phyloP scores from a whole-genome alignment of 2,888 invertebrate genomes.

The Campoplex capitator region DNA sequence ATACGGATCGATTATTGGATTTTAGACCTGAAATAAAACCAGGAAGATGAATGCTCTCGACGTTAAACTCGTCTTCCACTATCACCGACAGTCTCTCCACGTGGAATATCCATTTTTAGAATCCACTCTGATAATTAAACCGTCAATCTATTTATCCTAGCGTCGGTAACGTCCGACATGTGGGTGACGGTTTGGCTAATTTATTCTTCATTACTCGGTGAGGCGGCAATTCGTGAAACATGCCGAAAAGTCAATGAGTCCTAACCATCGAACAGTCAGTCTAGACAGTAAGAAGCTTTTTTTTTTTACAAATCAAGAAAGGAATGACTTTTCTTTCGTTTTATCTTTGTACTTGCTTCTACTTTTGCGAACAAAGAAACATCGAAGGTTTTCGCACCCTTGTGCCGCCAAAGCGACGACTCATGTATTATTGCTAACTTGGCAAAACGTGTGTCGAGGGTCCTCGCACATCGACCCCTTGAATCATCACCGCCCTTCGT shows the following conservation, averaged over 20 bases:
- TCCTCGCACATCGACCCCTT: slow-evolving; percentile 26
- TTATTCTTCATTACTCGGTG: slow-evolving; percentile 12
- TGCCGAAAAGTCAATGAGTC: slow-evolving; percentile 18
- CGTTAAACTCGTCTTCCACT: slow-evolving; percentile 12
- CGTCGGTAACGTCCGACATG: not conserved
- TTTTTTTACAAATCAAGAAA: not conserved
- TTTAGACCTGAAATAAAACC: slow-evolving; percentile 67
- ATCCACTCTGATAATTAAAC: slow-evolving; percentile 43
- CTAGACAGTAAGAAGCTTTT: not conserved
- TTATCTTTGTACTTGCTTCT: not conserved
- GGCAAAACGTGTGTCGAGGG: slow-evolving; percentile 31
- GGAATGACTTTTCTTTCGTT: not conserved
- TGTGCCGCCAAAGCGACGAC: slow-evolving; percentile 11
- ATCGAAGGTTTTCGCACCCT: slow-evolving; percentile 18
- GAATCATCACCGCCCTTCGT: slow-evolving; percentile 6
- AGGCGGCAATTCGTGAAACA: slow-evolving; percentile 11
- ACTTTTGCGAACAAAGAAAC: slow-evolving; percentile 1
- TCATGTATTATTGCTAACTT: slow-evolving; percentile 52
- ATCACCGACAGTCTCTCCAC: not conserved
- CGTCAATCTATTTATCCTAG: slow-evolving; percentile 14
- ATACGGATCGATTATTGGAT: slow-evolving; percentile 76
- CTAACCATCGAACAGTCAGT: not conserved
- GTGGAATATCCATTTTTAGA: slow-evolving; percentile 11
- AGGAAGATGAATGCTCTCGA: slow-evolving; percentile 39
- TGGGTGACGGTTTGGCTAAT: not conserved